Evolutionary conservation across 1,140 invertebrate genomes (phyloP).

Genomic region (Carposina sasakii): DNA sequence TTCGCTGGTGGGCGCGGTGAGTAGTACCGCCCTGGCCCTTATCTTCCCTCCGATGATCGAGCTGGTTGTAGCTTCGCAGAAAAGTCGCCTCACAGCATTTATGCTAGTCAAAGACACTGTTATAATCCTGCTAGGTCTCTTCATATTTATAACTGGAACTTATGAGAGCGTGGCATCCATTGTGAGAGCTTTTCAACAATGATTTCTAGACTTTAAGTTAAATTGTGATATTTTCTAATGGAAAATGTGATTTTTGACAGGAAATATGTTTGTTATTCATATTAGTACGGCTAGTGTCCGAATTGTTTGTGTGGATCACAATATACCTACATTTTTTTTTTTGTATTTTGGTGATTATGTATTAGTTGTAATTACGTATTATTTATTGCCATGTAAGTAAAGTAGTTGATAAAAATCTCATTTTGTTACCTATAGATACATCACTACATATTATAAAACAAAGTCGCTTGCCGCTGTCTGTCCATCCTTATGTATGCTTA

Average conservation of each 20-base stretch:
- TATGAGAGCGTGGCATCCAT: conserved; percentile 80
- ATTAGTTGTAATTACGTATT: too few relatives aligned
- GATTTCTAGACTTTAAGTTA: not conserved
- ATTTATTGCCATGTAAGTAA: too few relatives aligned
- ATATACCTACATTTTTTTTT: too few relatives aligned
- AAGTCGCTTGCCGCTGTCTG: too few relatives aligned
- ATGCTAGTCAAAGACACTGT: conserved; percentile 75
- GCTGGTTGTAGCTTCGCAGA: conserved; percentile 74
- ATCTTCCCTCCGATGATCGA: conserved; percentile 93
- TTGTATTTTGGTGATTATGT: too few relatives aligned
- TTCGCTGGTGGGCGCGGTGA: conserved; percentile 91
- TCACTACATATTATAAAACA: too few relatives aligned
- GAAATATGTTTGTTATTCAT: too few relatives aligned
- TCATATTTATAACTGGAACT: conserved; percentile 82
- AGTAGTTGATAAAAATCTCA: too few relatives aligned
- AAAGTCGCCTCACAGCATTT: conserved; percentile 49
- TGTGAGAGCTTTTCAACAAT: conserved; percentile 62
- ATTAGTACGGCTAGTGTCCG: too few relatives aligned
- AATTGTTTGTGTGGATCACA: too few relatives aligned
- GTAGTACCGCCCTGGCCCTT: conserved; percentile 88
- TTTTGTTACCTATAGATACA: too few relatives aligned
- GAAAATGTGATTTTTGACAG: not conserved
- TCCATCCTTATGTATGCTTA: too few relatives aligned
- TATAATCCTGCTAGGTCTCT: conserved; percentile 80
- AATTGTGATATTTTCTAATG: not conserved